These are phyloP conservation scores for Bombus ignitus DNA, from an alignment of 1,140 invertebrate species.

Conservation along the genomic window DNA sequence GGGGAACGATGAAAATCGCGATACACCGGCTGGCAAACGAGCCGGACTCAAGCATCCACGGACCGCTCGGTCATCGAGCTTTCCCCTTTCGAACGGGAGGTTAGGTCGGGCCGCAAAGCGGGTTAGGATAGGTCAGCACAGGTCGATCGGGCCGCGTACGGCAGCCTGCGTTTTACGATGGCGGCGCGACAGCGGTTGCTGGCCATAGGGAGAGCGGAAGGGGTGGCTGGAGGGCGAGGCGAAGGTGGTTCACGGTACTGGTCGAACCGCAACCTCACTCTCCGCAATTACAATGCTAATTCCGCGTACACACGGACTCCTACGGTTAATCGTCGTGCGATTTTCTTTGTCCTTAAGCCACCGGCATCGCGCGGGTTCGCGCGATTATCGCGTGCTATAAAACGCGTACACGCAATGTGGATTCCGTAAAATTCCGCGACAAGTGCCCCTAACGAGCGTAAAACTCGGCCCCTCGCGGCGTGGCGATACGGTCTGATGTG, in stretches of 20 bases:
- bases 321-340: conserved; percentile 60
- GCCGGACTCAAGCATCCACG: conserved; percentile 21
- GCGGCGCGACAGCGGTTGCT: conserved; percentile 41
- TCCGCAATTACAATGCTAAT: conserved; percentile 70
- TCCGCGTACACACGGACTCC: conserved; percentile 53
- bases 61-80: conserved; percentile 45
- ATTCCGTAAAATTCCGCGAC: conserved; percentile 2
- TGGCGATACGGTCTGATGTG: not conserved
- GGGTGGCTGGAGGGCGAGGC: not conserved
- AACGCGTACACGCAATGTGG: conserved; percentile 16
- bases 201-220: not conserved
- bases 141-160: conserved; percentile 60
- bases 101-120: conserved; percentile 29
- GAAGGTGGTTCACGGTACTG: conserved; percentile 25
- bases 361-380: not conserved
- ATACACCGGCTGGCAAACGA: not conserved
- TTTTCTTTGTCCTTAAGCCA: conserved; percentile 52
- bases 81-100: conserved; percentile 33
- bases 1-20: conserved; percentile 32
- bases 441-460: conserved; percentile 35
- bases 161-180: conserved; percentile 63
- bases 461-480: not conserved
- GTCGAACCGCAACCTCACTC: conserved; percentile 58
- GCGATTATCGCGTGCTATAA: conserved; percentile 37
- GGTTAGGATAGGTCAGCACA: conserved; percentile 57